phyloP scores from a whole-genome alignment of 64 coral and sea anemone genomes.

The Acropora yongei region DNA sequence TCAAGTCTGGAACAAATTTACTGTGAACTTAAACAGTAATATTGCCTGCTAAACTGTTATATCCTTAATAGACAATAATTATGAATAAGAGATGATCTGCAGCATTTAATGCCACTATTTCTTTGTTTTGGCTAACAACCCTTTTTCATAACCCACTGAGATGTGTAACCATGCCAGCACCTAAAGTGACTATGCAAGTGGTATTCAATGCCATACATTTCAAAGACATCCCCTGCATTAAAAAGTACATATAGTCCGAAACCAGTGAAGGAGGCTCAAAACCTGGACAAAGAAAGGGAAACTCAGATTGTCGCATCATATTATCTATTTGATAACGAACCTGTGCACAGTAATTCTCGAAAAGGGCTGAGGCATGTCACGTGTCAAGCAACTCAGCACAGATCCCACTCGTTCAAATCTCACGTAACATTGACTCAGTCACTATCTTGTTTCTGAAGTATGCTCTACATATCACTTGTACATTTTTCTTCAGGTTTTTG shows the following conservation, averaged over 20 bases:
- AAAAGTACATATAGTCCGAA: not conserved
- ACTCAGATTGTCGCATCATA: not conserved
- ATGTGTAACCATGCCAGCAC: conserved; percentile 5
- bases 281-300: conserved; percentile 21
- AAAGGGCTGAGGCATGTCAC: not conserved
- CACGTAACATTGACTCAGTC: too few species aligned
- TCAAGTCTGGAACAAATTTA: too few species aligned
- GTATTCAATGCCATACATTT: conserved; percentile 31
- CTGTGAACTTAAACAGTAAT: not conserved
- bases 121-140: conserved; percentile 11
- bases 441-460: too few species aligned
- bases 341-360: conserved; percentile 6
- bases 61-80: conserved; percentile 2
- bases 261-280: not conserved
- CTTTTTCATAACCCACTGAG: not conserved
- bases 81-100: not conserved
- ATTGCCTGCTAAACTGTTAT: not conserved
- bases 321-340: not conserved
- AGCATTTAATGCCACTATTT: not conserved
- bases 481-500: too few species aligned
- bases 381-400: too few species aligned
- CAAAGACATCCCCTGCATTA: conserved; percentile 26
- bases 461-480: too few species aligned
- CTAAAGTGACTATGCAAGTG: conserved; percentile 33
- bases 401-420: too few species aligned